These are phyloP conservation scores for Dryadula phaetusa DNA, from an alignment of 2,888 invertebrate species.

Conservation along the genomic window DNA sequence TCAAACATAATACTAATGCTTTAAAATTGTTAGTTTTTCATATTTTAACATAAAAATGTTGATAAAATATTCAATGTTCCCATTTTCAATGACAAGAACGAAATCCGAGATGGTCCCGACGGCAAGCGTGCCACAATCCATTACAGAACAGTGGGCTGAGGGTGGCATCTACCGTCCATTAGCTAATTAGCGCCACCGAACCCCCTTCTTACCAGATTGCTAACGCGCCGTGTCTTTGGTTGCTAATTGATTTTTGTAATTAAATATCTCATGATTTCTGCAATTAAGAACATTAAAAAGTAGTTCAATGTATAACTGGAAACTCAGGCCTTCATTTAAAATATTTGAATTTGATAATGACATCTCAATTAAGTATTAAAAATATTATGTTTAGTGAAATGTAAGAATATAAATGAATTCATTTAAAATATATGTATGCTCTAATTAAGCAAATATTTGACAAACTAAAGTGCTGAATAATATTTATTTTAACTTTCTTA, in stretches of 20 bases:
- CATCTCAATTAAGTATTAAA: conserved; percentile 13
- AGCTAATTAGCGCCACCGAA: conserved; percentile 75
- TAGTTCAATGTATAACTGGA: conserved; percentile 22
- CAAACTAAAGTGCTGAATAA: not conserved
- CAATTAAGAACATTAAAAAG: conserved; percentile 25
- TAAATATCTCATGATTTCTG: conserved; percentile 34
- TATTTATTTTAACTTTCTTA: conserved; percentile 5
- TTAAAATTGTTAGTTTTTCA: not conserved
- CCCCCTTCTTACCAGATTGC: conserved; percentile 81
- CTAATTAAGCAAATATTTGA: not conserved
- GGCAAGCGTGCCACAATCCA: conserved; percentile 78
- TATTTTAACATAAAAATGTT: conserved; percentile 12
- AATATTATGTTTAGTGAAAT: conserved; percentile 7
- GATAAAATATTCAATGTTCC: conserved; percentile 28
- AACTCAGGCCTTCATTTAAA: conserved; percentile 5
- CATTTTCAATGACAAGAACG: conserved; percentile 45
- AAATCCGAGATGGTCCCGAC: conserved; percentile 70
- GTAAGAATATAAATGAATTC: not conserved
- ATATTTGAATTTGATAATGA: conserved; percentile 21
- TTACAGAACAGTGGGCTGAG: conserved; percentile 58
- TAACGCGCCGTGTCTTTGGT: conserved; percentile 64
- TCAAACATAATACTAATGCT: not conserved
- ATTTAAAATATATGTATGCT: not conserved
- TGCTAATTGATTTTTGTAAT: conserved; percentile 69
- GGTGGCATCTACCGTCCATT: conserved; percentile 67